Conservation (phyloP, 2,113 vertebrate species). For the Collichthys lucidus region DNA sequence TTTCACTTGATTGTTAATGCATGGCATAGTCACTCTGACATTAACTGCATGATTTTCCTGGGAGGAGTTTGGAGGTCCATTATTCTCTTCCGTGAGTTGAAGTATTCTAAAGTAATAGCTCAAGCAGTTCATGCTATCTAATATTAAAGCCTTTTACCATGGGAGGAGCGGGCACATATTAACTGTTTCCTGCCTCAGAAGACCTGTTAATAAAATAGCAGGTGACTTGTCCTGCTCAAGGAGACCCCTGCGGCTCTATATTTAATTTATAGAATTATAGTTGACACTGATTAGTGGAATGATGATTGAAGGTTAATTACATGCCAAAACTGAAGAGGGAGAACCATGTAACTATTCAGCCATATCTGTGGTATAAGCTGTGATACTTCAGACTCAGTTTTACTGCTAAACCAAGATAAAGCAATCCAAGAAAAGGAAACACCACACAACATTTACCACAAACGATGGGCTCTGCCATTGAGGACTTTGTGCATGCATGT, state of each 20-base stretch:
- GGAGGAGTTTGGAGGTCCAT: not conserved
- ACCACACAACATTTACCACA: not conserved
- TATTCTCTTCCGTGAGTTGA: constrained; percentile 9
- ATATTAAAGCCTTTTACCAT: constrained; percentile 49
- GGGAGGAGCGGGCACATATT: constrained; percentile 18
- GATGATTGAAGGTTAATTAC: constrained; percentile 65
- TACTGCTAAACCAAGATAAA: not conserved
- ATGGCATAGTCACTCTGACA: constrained; percentile 15
- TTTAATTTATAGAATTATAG: constrained; percentile 47
- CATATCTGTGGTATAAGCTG: constrained; percentile 13
- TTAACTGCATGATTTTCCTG: constrained; percentile 29
- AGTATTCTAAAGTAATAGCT: constrained; percentile 46
- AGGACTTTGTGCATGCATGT: not conserved
- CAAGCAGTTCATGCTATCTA: constrained; percentile 38
- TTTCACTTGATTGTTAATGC: constrained; percentile 7
- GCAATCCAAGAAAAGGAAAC: not conserved
- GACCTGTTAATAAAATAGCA: constrained; percentile 41
- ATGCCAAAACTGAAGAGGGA: constrained; percentile 22
- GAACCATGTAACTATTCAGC: constrained; percentile 10
- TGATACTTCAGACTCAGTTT: not conserved
- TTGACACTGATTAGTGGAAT: constrained; percentile 44
- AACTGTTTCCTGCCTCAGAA: constrained; percentile 38
- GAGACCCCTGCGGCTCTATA: constrained; percentile 21
- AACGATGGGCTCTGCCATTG: not conserved
- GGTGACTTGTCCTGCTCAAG: constrained; percentile 19